These are phyloP conservation scores for Phaonia tiefii DNA, from an alignment of 2,888 invertebrate genomes.

Conservation along the genomic window DNA sequence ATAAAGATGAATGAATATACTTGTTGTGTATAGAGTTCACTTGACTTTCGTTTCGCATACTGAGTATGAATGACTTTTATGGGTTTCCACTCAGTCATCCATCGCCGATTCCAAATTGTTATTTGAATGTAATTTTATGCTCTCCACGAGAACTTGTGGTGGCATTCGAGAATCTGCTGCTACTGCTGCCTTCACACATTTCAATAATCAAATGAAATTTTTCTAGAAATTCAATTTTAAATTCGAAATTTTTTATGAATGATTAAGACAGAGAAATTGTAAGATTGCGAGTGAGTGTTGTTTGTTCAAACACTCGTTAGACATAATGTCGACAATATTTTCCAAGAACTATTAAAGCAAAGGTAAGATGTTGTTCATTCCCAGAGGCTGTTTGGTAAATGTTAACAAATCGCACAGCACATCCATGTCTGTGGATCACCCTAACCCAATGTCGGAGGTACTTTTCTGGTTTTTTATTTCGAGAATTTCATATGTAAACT, in stretches of 20 bases:
- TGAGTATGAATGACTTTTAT: constrained; percentile 68
- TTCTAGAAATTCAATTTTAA: background rate
- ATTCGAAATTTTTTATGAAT: constrained; percentile 49
- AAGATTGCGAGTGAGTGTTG: constrained; percentile 12
- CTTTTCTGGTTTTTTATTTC: constrained; percentile 10
- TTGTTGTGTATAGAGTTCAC: constrained; percentile 51
- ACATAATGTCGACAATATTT: constrained; percentile 78
- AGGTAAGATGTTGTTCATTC: constrained; percentile 61
- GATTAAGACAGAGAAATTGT: constrained; percentile 30
- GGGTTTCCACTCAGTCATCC: constrained; percentile 48
- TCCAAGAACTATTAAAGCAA: constrained; percentile 73
- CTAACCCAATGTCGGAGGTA: no score
- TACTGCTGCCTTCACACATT: constrained; percentile 7
- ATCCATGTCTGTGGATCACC: no score
- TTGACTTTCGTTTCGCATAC: constrained; percentile 61
- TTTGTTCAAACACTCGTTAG: constrained; percentile 65
- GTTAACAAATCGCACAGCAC: no score
- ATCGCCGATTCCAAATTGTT: no score
- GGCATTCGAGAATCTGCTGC: background rate
- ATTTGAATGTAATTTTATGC: no score
- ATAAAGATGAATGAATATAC: constrained; percentile 46
- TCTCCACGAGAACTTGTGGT: no score
- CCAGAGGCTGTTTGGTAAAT: no score
- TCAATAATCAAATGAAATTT: constrained; percentile 44
- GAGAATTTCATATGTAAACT: constrained; percentile 41